Base-by-base conservation (phyloP, 1,140 invertebrate genomes). In the Drosophila nebulosa region DNA sequence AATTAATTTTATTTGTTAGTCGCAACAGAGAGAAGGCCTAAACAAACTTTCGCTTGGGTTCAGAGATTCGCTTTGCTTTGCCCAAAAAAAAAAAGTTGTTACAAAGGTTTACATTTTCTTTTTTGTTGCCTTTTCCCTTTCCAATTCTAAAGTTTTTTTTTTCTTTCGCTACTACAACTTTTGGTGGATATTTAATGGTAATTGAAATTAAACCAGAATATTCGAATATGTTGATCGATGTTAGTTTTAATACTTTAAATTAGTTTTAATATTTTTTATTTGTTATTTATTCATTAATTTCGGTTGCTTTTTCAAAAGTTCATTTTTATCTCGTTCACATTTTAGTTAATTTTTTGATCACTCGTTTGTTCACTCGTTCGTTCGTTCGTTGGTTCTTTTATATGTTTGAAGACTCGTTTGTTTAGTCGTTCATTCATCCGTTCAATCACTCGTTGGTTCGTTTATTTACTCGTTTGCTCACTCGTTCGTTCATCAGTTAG, bases 1-100 rank as follows among this genome's bases (percentile, higher is more conserved):
- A 55, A 55, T 55, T 55, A 55, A 55, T 55, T 55, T 55, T 55
- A 30, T 55, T 55, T 55, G 52, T 55, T 55, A 16, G 39, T 46
- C n/a, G 51, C 51, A 7, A 53, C 22, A 27, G n/a, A 53, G 30
- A 32, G 10, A 32, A 9, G 22, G 51, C 52, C 52, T 55, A 55
- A 55, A 27, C 14, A 55, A 55, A 55, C 52, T 55, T 18, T 16
- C 51, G 16, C 22, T 53, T 27, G 21, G 24, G 39, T 46, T 46
- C 39, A 21, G 39, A 18, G 39, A 21, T 46, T 46, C 18, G 39
- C 9, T 46, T 46, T 46, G 16, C 16, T 46, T 46, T 46, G 7
- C 16, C 16, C 39, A 7, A 2, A 42, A 1, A 42, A 42, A 42
- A 42, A 42, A 42, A 42, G 39, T 42, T 39, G 36, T 42, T 42